A percentile compares a stretch with the other conserved stretches of the same genome.
These are phyloP conservation scores for Ceratina japonica DNA, from an alignment of 1,140 invertebrate genomes.

Conservation along the genomic window DNA sequence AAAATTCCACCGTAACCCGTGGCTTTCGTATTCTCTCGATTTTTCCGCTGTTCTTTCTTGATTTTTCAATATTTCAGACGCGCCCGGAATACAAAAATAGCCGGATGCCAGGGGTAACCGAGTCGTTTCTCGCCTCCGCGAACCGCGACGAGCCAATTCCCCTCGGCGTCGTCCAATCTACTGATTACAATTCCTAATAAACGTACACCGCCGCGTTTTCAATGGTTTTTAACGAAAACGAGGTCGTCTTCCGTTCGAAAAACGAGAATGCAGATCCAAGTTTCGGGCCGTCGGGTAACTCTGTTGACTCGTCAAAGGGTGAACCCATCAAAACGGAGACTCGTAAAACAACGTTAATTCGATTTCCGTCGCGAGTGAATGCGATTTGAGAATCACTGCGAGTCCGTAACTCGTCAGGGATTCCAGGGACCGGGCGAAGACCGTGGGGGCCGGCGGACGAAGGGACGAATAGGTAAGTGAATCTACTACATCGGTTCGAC, in stretches of 20 bases:
- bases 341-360: slow-evolving; percentile 39
- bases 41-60: slow-evolving; percentile 28
- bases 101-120: neutral
- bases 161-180: too few species aligned
- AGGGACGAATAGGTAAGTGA: slow-evolving; percentile 68
- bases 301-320: slow-evolving; percentile 31
- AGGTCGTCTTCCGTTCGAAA: too few species aligned
- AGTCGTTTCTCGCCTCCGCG: neutral
- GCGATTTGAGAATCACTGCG: slow-evolving; percentile 55
- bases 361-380: neutral
- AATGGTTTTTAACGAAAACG: too few species aligned
- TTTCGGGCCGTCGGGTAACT: too few species aligned
- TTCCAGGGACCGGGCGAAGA: slow-evolving; percentile 37
- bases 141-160: too few species aligned
- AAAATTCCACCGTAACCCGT: slow-evolving; percentile 41
- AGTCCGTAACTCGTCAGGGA: slow-evolving; percentile 48
- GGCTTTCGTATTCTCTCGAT: slow-evolving; percentile 26
- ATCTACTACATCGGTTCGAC: slow-evolving; percentile 64
- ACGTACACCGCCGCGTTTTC: too few species aligned
- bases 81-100: slow-evolving; percentile 38
- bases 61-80: slow-evolving; percentile 45
- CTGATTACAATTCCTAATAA: too few species aligned
- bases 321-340: slow-evolving; percentile 24
- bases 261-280: too few species aligned
- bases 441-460: slow-evolving; percentile 34